A percentile compares a stretch with the other conserved stretches of the same genome.
Conservation (phyloP, 2,797 vertebrate species). For the Setipinna tenuifilis region DNA sequence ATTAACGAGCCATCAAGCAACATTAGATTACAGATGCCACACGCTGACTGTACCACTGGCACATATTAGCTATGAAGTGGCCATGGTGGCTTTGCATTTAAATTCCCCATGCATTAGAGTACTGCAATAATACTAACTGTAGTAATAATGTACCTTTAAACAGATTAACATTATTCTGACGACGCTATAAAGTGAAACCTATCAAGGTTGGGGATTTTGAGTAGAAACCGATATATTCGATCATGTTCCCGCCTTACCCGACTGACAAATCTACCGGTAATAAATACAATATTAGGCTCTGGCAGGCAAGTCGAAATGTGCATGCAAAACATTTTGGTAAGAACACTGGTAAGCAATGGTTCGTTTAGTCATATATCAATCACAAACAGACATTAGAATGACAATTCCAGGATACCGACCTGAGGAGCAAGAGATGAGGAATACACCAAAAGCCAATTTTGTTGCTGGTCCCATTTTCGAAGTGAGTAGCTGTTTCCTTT, state of each 20-base stretch:
- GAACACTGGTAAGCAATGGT: neutral
- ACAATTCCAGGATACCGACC: slow-evolving; percentile 72
- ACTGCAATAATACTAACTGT: no score
- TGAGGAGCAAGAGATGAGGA: slow-evolving; percentile 95
- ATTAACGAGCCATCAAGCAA: neutral
- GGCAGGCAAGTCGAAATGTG: slow-evolving; percentile 7
- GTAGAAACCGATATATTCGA: slow-evolving; percentile 43
- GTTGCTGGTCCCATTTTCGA: slow-evolving; percentile 90
- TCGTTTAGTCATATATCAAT: neutral
- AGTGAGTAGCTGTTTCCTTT: slow-evolving; percentile 26
- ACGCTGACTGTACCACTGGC: slow-evolving; percentile 5
- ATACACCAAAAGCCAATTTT: slow-evolving; percentile 89
- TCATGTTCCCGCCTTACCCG: slow-evolving; percentile 25
- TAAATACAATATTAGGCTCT: neutral
- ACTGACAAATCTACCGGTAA: slow-evolving; percentile 11
- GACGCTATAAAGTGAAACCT: neutral
- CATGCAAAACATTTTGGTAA: neutral
- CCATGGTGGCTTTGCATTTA: neutral
- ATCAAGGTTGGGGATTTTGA: slow-evolving; percentile 7
- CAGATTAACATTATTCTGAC: neutral
- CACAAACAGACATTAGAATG: neutral
- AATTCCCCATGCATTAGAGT: neutral
- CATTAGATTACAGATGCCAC: neutral
- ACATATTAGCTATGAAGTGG: neutral
- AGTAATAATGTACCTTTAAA: neutral